Evolutionary conservation across 37 sponge, comb jelly and placozoan genomes (phyloP), one percentile per base, ranked within the genome.

Genomic region (Spongilla lacustris): DNA sequence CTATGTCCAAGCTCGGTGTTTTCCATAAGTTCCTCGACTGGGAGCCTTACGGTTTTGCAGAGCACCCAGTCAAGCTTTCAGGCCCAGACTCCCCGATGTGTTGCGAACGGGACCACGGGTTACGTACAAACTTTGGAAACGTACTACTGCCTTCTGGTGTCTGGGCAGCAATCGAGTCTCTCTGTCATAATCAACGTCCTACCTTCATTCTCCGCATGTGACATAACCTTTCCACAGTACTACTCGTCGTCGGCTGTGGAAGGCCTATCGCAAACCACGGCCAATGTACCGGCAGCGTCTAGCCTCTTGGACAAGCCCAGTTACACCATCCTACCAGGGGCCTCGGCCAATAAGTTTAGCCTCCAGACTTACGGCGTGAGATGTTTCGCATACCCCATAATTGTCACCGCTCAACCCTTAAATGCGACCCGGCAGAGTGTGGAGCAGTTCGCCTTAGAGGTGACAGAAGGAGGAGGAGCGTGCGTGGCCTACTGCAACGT

Each of bases 371-470:
- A 78, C 21, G 73, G 22, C 22, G 66, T 32, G 10, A 28, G 50
- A 37, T 91, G 91, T 48, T 32, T 68, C 4, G 30, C 24, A n/a
- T 66, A 50, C 70, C 87, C 86, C 14, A 25, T 37, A 13, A 78
- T 91, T 2, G 50, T 80, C 23, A 69, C 86, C 25, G 36, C 37
- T 19, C 41, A 66, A 66, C 36, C 72, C 17, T 67, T 91, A 36
- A 14, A 77, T 38, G 71, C 83, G 36, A 48, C 33, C 46, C 33
- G 31, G 37, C n/a, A 38, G 34, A 36, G 22, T 26, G 76, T 50
- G 34, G 77, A 78, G 50, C 34, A 74, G 6, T n/a, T 91, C 50
- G 86, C 87, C 19, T 32, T 91, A 31, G 83, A 86, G 73, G 87
- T 86, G 26, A 77, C 67, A 36, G 66, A n/a, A 46, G 71, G 34